Conservation (phyloP, 2,113 vertebrate species). For the Passer domesticus region DNA sequence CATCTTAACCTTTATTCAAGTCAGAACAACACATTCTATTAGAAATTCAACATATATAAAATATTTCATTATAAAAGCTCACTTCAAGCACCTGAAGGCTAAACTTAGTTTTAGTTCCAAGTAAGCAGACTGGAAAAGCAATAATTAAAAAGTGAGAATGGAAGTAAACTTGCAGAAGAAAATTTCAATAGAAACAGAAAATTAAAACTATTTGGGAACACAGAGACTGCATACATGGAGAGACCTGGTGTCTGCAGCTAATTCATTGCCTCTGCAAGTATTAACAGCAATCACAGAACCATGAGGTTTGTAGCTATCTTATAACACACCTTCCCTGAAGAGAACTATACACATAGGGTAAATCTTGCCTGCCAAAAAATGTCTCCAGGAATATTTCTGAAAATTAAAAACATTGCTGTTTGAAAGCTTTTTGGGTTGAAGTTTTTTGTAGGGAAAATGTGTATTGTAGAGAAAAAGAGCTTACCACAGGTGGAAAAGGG, state of each 20-base stretch:
- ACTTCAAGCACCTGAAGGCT: background rate
- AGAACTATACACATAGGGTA: background rate
- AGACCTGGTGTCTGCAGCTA: background rate
- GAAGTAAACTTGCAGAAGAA: background rate
- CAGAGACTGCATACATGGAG: background rate
- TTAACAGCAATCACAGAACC: background rate
- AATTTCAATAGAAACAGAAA: background rate
- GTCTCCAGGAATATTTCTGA: background rate
- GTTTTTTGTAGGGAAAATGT: background rate
- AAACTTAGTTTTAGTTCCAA: background rate
- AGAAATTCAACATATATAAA: background rate
- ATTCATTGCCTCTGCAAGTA: background rate
- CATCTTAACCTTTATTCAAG: background rate
- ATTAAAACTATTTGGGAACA: background rate
- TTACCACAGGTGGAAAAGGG: conserved; percentile 66
- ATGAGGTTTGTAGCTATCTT: background rate
- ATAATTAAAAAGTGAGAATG: background rate
- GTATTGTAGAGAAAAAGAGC: background rate
- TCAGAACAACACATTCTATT: background rate
- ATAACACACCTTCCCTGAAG: background rate
- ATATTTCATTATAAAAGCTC: background rate
- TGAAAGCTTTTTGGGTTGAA: background rate
- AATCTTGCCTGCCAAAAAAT: background rate
- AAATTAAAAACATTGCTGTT: background rate
- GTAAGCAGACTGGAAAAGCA: background rate